Conservation (phyloP, 1,140 invertebrate species). For the Aphaenogaster ashmeadi region DNA sequence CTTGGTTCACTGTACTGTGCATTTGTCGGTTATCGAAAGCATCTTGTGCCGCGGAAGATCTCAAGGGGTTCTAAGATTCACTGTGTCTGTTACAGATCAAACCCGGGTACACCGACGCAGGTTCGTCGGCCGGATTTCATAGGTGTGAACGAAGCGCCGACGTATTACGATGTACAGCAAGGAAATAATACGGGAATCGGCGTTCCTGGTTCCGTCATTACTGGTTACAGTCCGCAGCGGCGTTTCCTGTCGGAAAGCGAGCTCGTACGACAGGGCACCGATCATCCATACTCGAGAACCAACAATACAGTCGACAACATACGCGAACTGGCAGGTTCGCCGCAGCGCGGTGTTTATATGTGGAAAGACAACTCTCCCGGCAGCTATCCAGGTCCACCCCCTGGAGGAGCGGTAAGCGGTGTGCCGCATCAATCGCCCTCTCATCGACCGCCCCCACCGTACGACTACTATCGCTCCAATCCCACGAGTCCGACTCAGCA, state of each 20-base stretch:
- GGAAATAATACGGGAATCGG: slow-evolving; percentile 70
- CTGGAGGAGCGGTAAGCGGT: slow-evolving; percentile 54
- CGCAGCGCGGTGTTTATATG: slow-evolving; percentile 93
- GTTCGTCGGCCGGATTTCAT: slow-evolving; percentile 95
- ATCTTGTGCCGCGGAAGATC: not conserved
- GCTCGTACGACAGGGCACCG: slow-evolving; percentile 90
- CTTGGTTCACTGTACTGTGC: slow-evolving; percentile 76
- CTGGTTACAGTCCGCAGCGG: slow-evolving; percentile 91
- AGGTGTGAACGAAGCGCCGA: slow-evolving; percentile 88
- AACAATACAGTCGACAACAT: slow-evolving; percentile 89
- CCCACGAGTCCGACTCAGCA: slow-evolving; percentile 93
- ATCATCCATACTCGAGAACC: slow-evolving; percentile 86
- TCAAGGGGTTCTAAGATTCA: slow-evolving; percentile 30
- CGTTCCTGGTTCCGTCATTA: slow-evolving; percentile 79
- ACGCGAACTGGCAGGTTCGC: slow-evolving; percentile 93
- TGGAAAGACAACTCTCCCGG: slow-evolving; percentile 93
- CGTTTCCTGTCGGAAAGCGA: slow-evolving; percentile 95
- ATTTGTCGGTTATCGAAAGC: slow-evolving; percentile 77
- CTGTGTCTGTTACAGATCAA: slow-evolving; percentile 90
- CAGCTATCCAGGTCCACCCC: slow-evolving; percentile 75
- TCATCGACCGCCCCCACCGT: slow-evolving; percentile 82
- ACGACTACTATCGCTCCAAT: slow-evolving; percentile 90
- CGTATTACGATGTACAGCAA: slow-evolving; percentile 87
- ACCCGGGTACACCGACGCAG: slow-evolving; percentile 95
- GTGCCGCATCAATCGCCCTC: slow-evolving; percentile 81